Evolutionary conservation across 2,888 invertebrate genomes (phyloP), one percentile per base, ranked within the genome.

Genomic region (Unio pictorum): DNA sequence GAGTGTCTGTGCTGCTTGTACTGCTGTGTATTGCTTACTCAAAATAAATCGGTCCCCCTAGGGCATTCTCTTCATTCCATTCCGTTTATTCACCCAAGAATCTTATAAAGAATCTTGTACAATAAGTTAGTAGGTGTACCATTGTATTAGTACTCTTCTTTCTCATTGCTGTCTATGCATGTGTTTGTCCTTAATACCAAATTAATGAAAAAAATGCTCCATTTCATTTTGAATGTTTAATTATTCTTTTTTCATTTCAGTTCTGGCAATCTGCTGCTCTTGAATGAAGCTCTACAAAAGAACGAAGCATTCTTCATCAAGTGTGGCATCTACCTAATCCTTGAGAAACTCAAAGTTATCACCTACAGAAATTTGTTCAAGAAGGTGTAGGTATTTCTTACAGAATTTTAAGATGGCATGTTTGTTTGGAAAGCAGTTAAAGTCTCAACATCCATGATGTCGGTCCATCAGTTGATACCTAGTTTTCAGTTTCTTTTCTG

Each of bases 341-440:
- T 99, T 26, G 99, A 99, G 88, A 98, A 98, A 89, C 91, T 99
- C 17, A 97, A 97, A 90, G 95, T 96, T 69, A 95, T 97, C 73
- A 96, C 98, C 0, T 98, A 97, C 89, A 93, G 99, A 75, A 99
- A 98, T 92, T 92, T 99, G 69, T 98, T 99, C 89, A 95, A 97
- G 85, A 97, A 95, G 92, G 97, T 95, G 91, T 95, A 89, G 90
- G 92, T 89, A 23, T 26, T 26, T 20, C 61, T n/a, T 30, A 45
- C 45, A 45, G 45, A 45, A 54, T 76, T 57, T 56, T 30, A 18
- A 28, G n/a, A 26, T n/a, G 6, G 20, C 26, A 34, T 59, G 4
- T 18, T 18, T 59, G 23, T 18, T 26, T 59, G 20, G 6, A 59
- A 18, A 17, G 5, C 28, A 17, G 5, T 59, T 59, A 17, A 5